Evolutionary conservation across 1,140 invertebrate genomes (phyloP).

Genomic region (Amphibalanus amphitrite): DNA sequence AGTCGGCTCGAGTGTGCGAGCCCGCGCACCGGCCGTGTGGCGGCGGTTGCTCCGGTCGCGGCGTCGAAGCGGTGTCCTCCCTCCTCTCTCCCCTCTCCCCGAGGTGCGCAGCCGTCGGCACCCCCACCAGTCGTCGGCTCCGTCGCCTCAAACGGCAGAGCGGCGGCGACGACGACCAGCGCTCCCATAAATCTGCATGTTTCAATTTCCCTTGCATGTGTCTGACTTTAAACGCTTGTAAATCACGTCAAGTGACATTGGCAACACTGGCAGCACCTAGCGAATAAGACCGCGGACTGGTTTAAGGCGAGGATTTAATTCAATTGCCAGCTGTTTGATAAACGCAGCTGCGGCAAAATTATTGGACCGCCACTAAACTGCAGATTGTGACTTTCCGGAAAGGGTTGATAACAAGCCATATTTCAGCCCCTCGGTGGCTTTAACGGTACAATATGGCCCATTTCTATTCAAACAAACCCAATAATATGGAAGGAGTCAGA

Average conservation of each 20-base stretch:
- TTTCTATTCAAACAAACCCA: background rate
- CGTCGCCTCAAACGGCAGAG: background rate
- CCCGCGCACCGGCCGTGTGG: too few relatives aligned
- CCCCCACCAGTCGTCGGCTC: background rate
- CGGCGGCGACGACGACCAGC: too few relatives aligned
- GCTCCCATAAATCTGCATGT: background rate
- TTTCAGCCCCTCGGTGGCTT: background rate
- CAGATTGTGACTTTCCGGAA: conserved; percentile 1
- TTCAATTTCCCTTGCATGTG: background rate
- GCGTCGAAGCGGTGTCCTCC: too few relatives aligned
- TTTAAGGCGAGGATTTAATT: conserved; percentile 1
- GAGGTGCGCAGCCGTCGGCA: background rate
- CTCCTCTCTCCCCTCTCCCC: too few relatives aligned
- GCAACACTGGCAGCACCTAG: background rate
- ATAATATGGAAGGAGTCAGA: conserved; percentile 1
- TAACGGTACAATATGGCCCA: background rate
- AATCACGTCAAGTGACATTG: background rate
- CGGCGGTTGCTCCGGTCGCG: too few relatives aligned
- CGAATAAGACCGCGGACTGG: background rate
- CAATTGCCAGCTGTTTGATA: background rate
- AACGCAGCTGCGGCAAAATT: background rate
- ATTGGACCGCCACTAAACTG: conserved; percentile 1
- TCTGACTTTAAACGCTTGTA: conserved; percentile 1
- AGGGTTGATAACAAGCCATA: conserved; percentile 1
- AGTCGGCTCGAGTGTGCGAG: too few relatives aligned